A percentile compares a stretch with the other conserved stretches of the same genome.
Conservation (phyloP, 2,888 invertebrate genomes). For the Cephalotes varians region DNA sequence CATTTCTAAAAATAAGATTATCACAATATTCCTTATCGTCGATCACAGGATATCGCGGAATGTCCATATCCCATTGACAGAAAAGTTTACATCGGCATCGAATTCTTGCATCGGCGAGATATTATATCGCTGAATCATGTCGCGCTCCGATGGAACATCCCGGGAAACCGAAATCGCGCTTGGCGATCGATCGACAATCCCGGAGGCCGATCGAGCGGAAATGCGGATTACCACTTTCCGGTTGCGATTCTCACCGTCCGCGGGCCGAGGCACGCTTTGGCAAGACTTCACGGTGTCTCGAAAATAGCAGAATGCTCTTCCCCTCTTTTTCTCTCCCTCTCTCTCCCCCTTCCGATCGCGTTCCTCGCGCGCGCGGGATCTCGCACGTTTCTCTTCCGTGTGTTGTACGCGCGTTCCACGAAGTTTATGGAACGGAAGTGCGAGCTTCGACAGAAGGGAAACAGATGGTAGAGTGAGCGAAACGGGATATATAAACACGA, state of each 20-base stretch:
- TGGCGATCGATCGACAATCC: conserved; percentile 7
- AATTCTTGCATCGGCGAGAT: background rate
- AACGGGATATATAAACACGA: background rate
- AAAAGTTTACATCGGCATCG: background rate
- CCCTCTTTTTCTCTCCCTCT: conserved; percentile 35
- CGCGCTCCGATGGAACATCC: background rate
- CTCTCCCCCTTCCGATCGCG: conserved; percentile 17
- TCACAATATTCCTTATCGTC: background rate
- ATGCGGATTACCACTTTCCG: conserved; percentile 37
- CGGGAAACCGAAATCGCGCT: background rate
- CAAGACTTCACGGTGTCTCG: conserved; percentile 72
- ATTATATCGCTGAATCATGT: background rate
- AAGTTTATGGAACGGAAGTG: background rate
- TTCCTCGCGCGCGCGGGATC: conserved; percentile 2
- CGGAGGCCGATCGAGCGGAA: conserved; percentile 9
- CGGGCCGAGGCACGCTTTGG: conserved; percentile 68
- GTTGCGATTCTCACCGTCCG: conserved; percentile 22
- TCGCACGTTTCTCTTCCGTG: conserved; percentile 50
- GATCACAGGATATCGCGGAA: background rate
- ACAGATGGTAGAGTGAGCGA: background rate
- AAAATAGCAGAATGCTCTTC: conserved; percentile 70
- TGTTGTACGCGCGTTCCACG: conserved; percentile 8
- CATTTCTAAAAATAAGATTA: background rate
- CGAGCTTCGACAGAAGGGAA: background rate
- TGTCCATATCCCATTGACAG: background rate